phyloP scores from a whole-genome alignment of 1,140 invertebrate species.

The Diabrotica undecimpunctata region DNA sequence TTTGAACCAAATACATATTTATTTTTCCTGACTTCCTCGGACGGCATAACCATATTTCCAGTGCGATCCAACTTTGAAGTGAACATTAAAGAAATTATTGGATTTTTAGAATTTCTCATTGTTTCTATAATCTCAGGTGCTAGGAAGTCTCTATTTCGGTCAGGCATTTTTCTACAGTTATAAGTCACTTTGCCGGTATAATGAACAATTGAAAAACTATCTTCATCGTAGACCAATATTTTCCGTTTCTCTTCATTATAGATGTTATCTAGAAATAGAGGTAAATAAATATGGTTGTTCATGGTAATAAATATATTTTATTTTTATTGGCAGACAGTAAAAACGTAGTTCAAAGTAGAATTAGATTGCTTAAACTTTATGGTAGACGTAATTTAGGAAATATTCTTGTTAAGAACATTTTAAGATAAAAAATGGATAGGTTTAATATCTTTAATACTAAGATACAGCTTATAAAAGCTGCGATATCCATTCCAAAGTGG shows the following conservation, averaged over 20 bases:
- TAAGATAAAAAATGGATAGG: too few relatives aligned
- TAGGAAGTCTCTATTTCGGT: constrained; percentile 85
- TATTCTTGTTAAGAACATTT: too few relatives aligned
- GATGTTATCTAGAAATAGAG: constrained; percentile 33
- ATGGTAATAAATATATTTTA: too few relatives aligned
- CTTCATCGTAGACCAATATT: constrained; percentile 59
- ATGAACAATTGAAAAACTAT: constrained; percentile 76
- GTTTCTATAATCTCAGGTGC: constrained; percentile 82
- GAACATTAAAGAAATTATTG: constrained; percentile 74
- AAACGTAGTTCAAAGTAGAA: too few relatives aligned
- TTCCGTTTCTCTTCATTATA: constrained; percentile 53
- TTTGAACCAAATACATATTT: constrained; percentile 12
- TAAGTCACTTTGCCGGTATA: constrained; percentile 82
- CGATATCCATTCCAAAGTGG: too few relatives aligned
- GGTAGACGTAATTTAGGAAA: too few relatives aligned
- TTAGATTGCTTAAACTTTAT: too few relatives aligned
- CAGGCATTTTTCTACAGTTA: constrained; percentile 73
- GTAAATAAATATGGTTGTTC: background rate
- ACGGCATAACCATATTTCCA: constrained; percentile 64
- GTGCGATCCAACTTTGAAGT: constrained; percentile 81
- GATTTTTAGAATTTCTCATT: constrained; percentile 70
- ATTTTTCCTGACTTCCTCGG: constrained; percentile 24
- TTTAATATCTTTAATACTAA: too few relatives aligned
- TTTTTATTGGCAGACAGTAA: too few relatives aligned
- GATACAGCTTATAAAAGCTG: too few relatives aligned